phyloP scores from a whole-genome alignment of 2,888 invertebrate genomes.

The Tyria jacobaeae region DNA sequence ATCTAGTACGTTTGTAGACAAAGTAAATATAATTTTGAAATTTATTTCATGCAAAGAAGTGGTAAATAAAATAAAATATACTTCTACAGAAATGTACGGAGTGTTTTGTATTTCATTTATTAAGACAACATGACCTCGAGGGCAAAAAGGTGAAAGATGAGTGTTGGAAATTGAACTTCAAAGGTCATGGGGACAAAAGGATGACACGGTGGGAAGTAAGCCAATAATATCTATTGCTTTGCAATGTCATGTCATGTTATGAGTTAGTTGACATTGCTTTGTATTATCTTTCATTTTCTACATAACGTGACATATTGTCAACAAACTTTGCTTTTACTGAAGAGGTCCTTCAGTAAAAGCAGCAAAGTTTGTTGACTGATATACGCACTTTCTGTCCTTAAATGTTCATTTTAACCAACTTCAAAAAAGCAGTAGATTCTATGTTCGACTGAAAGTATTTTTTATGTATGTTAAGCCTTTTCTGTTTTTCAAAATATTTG shows the following conservation, averaged over 20 bases:
- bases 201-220: conserved; percentile 21
- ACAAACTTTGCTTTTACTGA: no score
- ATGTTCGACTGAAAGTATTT: no score
- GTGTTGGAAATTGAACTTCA: conserved; percentile 22
- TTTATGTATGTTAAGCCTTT: no score
- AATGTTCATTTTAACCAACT: no score
- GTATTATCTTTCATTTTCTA: conserved; percentile 6
- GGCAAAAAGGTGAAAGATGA: conserved; percentile 37
- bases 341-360: not conserved
- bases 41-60: not conserved
- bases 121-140: conserved; percentile 29
- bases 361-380: not conserved
- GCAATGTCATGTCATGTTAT: not conserved
- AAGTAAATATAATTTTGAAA: not conserved
- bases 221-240: conserved; percentile 22
- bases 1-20: not conserved
- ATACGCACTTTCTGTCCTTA: no score
- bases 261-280: not conserved
- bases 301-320: not conserved
- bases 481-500: no score
- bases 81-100: not conserved
- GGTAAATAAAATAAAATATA: not conserved
- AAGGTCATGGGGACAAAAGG: conserved; percentile 21
- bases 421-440: no score
- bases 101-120: conserved; percentile 22